Conservation (phyloP, 2,888 invertebrate species). For the Polia nebulosa region DNA sequence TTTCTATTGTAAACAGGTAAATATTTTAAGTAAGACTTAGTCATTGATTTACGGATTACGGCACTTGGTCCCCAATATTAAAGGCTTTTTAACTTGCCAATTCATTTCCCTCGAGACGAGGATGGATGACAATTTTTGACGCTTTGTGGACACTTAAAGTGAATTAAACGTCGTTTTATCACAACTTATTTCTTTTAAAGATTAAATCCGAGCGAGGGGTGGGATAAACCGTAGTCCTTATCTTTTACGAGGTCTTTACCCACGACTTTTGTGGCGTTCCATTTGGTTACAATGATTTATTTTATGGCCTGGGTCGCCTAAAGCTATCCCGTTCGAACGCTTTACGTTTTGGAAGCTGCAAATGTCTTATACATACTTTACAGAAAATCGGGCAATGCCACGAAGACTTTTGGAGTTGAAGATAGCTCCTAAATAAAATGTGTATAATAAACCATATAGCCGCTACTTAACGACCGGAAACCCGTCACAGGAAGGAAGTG, state of each 20-base stretch:
- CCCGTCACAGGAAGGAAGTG: constrained; percentile 37
- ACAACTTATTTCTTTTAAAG: constrained; percentile 42
- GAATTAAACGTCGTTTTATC: constrained; percentile 49
- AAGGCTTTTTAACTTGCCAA: constrained; percentile 42
- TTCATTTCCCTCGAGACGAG: constrained; percentile 43
- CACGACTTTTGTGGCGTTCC: constrained; percentile 38
- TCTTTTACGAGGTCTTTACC: constrained; percentile 43
- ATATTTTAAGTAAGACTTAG: constrained; percentile 36
- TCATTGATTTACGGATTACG: constrained; percentile 53
- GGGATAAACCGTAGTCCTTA: constrained; percentile 19
- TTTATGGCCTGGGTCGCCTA: constrained; percentile 20
- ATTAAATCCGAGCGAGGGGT: constrained; percentile 13
- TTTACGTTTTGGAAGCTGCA: constrained; percentile 20
- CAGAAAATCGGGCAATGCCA: neutral
- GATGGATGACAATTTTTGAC: constrained; percentile 51
- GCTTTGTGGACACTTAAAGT: constrained; percentile 34
- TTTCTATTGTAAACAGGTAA: constrained; percentile 15
- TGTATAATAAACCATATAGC: neutral
- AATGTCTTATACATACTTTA: constrained; percentile 19
- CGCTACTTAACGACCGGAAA: constrained; percentile 39
- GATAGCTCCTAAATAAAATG: too few relatives aligned
- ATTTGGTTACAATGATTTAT: constrained; percentile 52
- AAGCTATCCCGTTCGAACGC: constrained; percentile 27
- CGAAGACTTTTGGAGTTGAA: neutral
- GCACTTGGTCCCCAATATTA: constrained; percentile 46